These are phyloP conservation scores for Meteorus sp. DNA, from an alignment of 1,140 invertebrate species.

Conservation along the genomic window DNA sequence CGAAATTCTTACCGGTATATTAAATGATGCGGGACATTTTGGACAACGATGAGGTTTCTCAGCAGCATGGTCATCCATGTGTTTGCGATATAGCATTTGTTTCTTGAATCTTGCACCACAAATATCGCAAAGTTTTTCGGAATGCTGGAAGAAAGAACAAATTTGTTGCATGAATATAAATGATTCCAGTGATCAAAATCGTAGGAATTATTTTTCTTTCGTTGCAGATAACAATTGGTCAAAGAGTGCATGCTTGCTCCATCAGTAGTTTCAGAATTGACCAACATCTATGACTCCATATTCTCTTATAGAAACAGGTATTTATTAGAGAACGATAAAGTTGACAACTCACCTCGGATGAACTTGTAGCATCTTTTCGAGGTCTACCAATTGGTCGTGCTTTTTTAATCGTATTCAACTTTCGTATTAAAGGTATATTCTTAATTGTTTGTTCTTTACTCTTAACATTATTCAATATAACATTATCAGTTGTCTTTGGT, in stretches of 20 bases:
- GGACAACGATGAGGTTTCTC: slow-evolving; percentile 68
- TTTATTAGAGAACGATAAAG: slow-evolving; percentile 1
- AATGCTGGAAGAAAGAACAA: too few species aligned
- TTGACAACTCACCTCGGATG: slow-evolving; percentile 24
- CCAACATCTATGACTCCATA: too few species aligned
- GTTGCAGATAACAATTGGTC: too few species aligned
- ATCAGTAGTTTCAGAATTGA: too few species aligned
- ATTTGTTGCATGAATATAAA: too few species aligned
- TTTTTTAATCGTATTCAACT: slow-evolving; percentile 22
- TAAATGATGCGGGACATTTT: slow-evolving; percentile 66
- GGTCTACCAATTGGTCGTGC: slow-evolving; percentile 39
- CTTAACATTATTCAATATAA: neutral
- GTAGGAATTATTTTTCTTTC: neutral
- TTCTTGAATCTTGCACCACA: slow-evolving; percentile 63
- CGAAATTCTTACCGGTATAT: slow-evolving; percentile 63
- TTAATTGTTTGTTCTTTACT: neutral
- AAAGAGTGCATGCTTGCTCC: too few species aligned
- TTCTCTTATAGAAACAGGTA: slow-evolving; percentile 6
- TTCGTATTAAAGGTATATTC: neutral
- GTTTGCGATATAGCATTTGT: slow-evolving; percentile 60
- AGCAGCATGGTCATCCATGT: slow-evolving; percentile 63
- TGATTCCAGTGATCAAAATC: slow-evolving; percentile 5
- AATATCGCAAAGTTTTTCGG: slow-evolving; percentile 54
- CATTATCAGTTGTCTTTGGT: neutral
- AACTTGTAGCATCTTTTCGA: slow-evolving; percentile 33